Conservation (phyloP, 1,140 invertebrate species). For the Brachionus paranguensis region DNA sequence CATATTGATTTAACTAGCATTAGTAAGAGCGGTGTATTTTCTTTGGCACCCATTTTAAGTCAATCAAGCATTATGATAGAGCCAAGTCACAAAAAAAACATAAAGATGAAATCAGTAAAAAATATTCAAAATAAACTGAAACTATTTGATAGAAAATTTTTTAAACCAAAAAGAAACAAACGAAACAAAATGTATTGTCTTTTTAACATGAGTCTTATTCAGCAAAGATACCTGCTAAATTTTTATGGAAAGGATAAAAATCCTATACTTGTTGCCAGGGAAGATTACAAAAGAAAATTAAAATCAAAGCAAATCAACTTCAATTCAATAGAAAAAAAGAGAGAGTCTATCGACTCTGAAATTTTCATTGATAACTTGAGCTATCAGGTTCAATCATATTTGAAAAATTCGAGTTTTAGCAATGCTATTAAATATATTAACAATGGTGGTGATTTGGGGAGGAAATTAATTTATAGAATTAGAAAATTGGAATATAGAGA, state of each 20-base stretch:
- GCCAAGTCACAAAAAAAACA: background rate
- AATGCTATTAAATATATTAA: background rate
- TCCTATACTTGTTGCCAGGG: background rate
- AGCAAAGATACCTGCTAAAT: constrained; percentile 1
- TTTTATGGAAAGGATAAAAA: background rate
- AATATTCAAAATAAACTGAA: background rate
- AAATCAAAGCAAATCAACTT: background rate
- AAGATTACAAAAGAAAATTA: background rate
- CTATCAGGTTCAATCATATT: background rate
- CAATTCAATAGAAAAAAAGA: too few relatives aligned
- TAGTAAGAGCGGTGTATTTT: background rate
- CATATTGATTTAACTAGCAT: background rate
- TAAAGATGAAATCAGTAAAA: background rate
- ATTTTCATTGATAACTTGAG: background rate
- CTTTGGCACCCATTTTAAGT: background rate
- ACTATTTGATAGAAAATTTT: background rate
- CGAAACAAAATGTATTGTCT: background rate
- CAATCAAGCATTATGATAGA: background rate
- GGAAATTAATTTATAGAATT: background rate
- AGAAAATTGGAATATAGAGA: constrained; percentile 2
- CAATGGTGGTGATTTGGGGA: background rate
- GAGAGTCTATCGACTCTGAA: background rate
- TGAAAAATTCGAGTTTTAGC: background rate
- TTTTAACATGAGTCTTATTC: background rate
- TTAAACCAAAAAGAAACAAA: background rate